These are phyloP conservation scores for Melieria picta DNA, from an alignment of 2,888 invertebrate genomes.

Conservation along the genomic window DNA sequence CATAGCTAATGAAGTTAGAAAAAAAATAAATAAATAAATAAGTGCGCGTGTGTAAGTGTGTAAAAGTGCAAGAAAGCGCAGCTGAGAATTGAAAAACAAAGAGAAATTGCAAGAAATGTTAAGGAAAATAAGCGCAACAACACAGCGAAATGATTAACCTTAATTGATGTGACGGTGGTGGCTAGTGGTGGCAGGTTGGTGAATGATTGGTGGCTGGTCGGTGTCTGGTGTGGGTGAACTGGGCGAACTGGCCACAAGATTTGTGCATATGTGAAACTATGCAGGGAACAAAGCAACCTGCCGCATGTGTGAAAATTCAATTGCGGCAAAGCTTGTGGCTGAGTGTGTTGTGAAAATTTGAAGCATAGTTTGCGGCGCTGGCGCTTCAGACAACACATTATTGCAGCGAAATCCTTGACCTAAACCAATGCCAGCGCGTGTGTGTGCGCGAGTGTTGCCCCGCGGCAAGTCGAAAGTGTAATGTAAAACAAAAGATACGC, in stretches of 20 bases:
- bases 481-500: slow-evolving; percentile 11
- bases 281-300: too few species aligned
- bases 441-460: not conserved
- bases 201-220: too few species aligned
- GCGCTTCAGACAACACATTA: slow-evolving; percentile 9
- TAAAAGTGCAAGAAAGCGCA: not conserved
- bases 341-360: not conserved
- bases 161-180: slow-evolving; percentile 2
- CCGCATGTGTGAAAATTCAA: not conserved
- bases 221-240: not conserved
- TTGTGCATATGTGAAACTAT: not conserved
- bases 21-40: not conserved
- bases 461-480: slow-evolving; percentile 4
- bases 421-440: slow-evolving; percentile 23
- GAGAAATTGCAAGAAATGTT: not conserved
- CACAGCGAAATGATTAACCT: slow-evolving; percentile 9
- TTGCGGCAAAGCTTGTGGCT: not conserved
- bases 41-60: not conserved
- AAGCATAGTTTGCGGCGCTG: slow-evolving; percentile 26
- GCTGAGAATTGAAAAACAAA: not conserved
- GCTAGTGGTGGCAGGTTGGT: too few species aligned
- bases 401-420: slow-evolving; percentile 31
- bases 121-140: slow-evolving; percentile 7
- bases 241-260: not conserved
- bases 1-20: not conserved